A percentile compares a stretch with the other conserved stretches of the same genome.
phyloP scores from a whole-genome alignment of 2,888 invertebrate species.

The Achlya flavicornis region DNA sequence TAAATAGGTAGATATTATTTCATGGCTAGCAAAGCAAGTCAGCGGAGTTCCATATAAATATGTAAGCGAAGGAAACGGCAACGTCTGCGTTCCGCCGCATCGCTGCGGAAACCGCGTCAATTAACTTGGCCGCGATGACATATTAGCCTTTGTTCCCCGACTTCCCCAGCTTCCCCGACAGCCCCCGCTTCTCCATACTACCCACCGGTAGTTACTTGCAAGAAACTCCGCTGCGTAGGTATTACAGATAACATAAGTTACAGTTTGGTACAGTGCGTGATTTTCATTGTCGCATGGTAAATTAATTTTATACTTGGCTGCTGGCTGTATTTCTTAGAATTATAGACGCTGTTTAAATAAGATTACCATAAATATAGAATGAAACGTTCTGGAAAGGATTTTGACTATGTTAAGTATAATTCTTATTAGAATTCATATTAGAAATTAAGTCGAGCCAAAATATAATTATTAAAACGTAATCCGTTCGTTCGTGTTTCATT shows the following conservation, averaged over 20 bases:
- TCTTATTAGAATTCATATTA: too few species aligned
- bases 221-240: constrained; percentile 48
- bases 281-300: constrained; percentile 31
- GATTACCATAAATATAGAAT: not conserved
- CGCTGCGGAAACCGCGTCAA: constrained; percentile 82
- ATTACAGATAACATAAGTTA: constrained; percentile 42
- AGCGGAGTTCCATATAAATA: constrained; percentile 70
- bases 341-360: constrained; percentile 3
- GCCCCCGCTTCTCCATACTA: constrained; percentile 37
- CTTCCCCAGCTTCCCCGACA: constrained; percentile 32
- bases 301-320: constrained; percentile 11
- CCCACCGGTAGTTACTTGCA: constrained; percentile 61
- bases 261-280: constrained; percentile 36
- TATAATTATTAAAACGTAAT: not conserved
- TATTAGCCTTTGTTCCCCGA: constrained; percentile 79
- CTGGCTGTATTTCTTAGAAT: constrained; percentile 4
- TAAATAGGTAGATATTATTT: constrained; percentile 42
- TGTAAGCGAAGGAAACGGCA: constrained; percentile 76
- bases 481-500: not conserved
- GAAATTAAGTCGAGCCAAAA: not conserved
- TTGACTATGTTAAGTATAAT: not conserved
- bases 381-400: not conserved
- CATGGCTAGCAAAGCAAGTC: constrained; percentile 38
- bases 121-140: constrained; percentile 81
- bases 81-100: constrained; percentile 78